Evolutionary conservation across 2,888 invertebrate species (phyloP).

Genomic region (Teinopalpus imperialis): DNA sequence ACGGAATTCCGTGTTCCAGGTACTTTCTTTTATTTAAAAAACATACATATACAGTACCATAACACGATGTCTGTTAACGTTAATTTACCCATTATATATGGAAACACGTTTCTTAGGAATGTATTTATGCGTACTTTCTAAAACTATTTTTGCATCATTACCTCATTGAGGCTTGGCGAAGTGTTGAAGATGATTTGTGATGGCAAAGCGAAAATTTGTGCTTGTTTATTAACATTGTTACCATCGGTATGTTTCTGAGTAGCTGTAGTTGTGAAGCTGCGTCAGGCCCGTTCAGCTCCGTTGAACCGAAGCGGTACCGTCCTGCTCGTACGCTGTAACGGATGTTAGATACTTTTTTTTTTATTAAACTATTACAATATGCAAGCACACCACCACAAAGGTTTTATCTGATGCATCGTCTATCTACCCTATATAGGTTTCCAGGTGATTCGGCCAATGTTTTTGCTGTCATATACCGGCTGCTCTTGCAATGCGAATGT

Average conservation of each 20-base stretch:
- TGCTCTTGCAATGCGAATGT: constrained; percentile 58
- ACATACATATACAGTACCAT: constrained; percentile 16
- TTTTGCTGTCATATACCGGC: constrained; percentile 28
- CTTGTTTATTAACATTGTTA: constrained; percentile 29
- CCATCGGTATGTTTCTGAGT: constrained; percentile 40
- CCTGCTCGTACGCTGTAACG: constrained; percentile 62
- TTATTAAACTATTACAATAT: constrained; percentile 37
- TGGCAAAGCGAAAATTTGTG: constrained; percentile 43
- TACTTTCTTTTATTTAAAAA: constrained; percentile 36
- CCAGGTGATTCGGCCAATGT: constrained; percentile 45
- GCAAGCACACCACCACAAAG: constrained; percentile 30
- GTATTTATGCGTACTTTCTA: constrained; percentile 63
- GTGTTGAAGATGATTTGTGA: constrained; percentile 42
- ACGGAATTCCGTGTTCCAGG: constrained; percentile 80
- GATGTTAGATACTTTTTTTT: constrained; percentile 63
- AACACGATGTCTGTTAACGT: constrained; percentile 30
- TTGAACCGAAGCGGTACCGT: constrained; percentile 69
- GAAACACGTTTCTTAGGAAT: constrained; percentile 34
- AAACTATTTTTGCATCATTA: constrained; percentile 49
- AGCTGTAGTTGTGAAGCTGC: constrained; percentile 43
- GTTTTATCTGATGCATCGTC: constrained; percentile 32
- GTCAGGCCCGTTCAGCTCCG: constrained; percentile 67
- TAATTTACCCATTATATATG: constrained; percentile 34
- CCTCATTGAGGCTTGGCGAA: constrained; percentile 58
- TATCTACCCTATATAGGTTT: constrained; percentile 39